Base-by-base conservation (phyloP, 2,888 invertebrate species). In the Epinotia bilunana region DNA sequence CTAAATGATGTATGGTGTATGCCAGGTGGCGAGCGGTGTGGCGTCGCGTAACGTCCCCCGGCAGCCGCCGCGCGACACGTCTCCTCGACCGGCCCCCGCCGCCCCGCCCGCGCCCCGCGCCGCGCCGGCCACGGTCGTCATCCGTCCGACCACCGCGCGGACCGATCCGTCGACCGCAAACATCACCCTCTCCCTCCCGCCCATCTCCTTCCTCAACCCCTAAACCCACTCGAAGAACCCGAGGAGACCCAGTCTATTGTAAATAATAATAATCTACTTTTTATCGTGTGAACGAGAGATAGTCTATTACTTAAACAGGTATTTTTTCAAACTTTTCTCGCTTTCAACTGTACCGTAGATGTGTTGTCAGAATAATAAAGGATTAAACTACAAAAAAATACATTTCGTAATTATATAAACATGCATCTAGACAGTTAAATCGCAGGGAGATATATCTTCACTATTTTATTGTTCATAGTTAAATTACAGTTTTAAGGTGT, bases 341-440 rank as follows among this genome's bases (percentile, higher is more conserved):
- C 94, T 93, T 91, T 94, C 92, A 88, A 92, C 93, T 93, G 92
- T 94, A 94, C 91, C 89, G 93, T 94, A 94, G 94, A 93, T 92
- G 93, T 94, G 93, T 94, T 94, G 91, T 93, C 93, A 92, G 88
- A 88, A 85, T 90, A 91, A 90, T 91, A 91, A 91, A 90, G 87
- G 79, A 89, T 89, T 90, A 93, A 92, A 91, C 90, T 91, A 90
- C 88, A 90, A 89, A 92, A 91, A 91, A 90, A 90, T 88, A 92
- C 91, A 91, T 92, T 92, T 91, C 92, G 90, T 93, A 91, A 91
- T 90, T 86, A 91, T 89, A 89, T 83, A 89, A 89, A 90, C 86
- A 87, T 86, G 90, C 93, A 92, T 92, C 90, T 93, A 93, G 93
- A 90, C 86, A 85, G 90, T 91, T 92, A 89, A 86, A 91, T 90